Conservation (phyloP, 2,888 invertebrate genomes). For the Epiblema foenella region DNA sequence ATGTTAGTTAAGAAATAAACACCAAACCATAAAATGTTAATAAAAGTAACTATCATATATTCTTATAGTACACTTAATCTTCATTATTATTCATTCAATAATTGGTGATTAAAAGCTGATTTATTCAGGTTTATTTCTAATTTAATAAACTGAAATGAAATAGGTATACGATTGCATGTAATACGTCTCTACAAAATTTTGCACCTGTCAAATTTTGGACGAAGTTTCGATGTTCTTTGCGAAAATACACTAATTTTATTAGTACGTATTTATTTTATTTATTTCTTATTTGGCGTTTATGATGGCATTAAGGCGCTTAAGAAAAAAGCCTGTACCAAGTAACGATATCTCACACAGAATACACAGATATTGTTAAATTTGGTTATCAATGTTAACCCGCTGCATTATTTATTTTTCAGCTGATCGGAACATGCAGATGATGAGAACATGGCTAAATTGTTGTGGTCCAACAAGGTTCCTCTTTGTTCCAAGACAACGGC, state of each 20-base stretch:
- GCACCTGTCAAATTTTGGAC: too few species aligned
- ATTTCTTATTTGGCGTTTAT: neutral
- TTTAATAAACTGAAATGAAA: neutral
- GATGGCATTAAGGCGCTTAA: neutral
- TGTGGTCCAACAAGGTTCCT: slow-evolving; percentile 27
- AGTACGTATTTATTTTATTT: too few species aligned
- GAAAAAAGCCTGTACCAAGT: neutral
- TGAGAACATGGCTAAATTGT: slow-evolving; percentile 25
- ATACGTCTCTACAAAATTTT: too few species aligned
- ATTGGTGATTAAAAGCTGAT: neutral
- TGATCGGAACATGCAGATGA: too few species aligned
- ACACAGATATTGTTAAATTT: neutral
- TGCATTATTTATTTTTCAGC: slow-evolving; percentile 25
- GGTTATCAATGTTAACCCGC: slow-evolving; percentile 16
- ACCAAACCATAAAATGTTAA: neutral
- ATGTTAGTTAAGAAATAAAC: neutral
- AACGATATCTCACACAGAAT: neutral
- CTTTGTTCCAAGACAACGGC: slow-evolving; percentile 34
- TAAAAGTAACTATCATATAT: neutral
- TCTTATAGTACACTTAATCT: neutral
- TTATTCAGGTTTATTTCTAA: neutral
- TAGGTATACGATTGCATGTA: too few species aligned
- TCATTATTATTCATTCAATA: neutral
- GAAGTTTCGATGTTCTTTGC: too few species aligned
- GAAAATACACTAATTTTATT: too few species aligned